Base-by-base conservation (phyloP, 2,888 invertebrate species). In the Helicoverpa assulta region DNA sequence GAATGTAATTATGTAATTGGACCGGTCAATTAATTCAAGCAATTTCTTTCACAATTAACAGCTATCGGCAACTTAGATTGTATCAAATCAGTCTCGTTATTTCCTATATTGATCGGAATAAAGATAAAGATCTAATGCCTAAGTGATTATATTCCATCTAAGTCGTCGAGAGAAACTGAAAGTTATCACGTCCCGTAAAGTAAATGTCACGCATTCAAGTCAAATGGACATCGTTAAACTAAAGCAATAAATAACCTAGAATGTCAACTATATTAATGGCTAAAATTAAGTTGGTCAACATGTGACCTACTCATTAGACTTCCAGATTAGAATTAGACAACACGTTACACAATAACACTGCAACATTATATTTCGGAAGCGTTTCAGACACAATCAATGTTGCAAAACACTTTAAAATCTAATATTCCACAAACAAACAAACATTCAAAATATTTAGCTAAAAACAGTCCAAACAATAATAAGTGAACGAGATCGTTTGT, bases 41-140 rank as follows among this genome's bases (percentile, higher is more conserved):
- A 56, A 73, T 75, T 72, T 83, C 65, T 83, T 78, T 70, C 59
- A 69, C 55, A 40, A 64, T 78, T 77, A 72, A 80, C 72, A 19
- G 59, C 51, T 53, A 59, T 58, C 21, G 29, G 57, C 60, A 70
- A 72, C 73, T 56, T 68, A 68, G 73, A 81, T 76, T 12, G 55
- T 56, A 83, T 83, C 55, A 64, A 78, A 69, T 65, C 66, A 58
- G 33, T 71, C 66, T 66, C 63, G 67, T 51, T 65, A 67, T 71
- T 82, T 56, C 59, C 62, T 62, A 52, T 54, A 72, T 65, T 52
- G 50, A 78, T 77, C 40, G n/a, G 14, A 57, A 47, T 37, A 54
- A 12, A 64, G 76, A 80, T 76, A 76, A 37, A 61, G 43, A 76
- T 64, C 50, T 64, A 62, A 70, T 76, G 52, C 40, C 61, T 57